Evolutionary conservation across 2,113 vertebrate genomes (phyloP).

Genomic region (Platichthys flesus): DNA sequence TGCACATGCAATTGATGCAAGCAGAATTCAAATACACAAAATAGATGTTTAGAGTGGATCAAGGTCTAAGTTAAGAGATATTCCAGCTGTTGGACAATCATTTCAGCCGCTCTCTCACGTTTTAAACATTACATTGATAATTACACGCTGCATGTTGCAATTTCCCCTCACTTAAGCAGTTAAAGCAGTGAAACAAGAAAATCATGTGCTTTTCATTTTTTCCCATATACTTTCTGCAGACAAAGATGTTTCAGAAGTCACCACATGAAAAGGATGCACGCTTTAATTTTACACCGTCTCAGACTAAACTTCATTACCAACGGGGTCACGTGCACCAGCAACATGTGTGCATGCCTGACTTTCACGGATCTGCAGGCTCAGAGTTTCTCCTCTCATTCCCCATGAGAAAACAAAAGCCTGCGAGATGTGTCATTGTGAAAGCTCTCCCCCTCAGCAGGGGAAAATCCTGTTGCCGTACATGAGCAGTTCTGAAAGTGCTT

Average conservation of each 20-base stretch:
- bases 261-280: slow-evolving; percentile 1
- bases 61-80: too few species aligned
- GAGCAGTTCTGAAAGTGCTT: slow-evolving; percentile 60
- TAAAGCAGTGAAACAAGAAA: neutral
- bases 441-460: slow-evolving; percentile 32
- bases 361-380: neutral
- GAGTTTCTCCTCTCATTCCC: slow-evolving; percentile 10
- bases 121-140: neutral
- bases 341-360: slow-evolving; percentile 17
- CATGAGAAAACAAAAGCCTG: slow-evolving; percentile 6
- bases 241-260: slow-evolving; percentile 14
- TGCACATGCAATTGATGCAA: neutral
- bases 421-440: slow-evolving; percentile 62
- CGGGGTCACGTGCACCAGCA: slow-evolving; percentile 29
- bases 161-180: neutral
- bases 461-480: slow-evolving; percentile 54
- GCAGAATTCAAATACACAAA: neutral
- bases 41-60: too few species aligned
- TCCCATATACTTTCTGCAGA: neutral
- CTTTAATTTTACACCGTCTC: slow-evolving; percentile 9
- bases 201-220: slow-evolving; percentile 1
- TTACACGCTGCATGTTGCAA: neutral
- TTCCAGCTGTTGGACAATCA: neutral
- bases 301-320: neutral
- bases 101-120: neutral